Conservation (phyloP, 2,888 invertebrate genomes). For the Hemistola chrysoprasaria region DNA sequence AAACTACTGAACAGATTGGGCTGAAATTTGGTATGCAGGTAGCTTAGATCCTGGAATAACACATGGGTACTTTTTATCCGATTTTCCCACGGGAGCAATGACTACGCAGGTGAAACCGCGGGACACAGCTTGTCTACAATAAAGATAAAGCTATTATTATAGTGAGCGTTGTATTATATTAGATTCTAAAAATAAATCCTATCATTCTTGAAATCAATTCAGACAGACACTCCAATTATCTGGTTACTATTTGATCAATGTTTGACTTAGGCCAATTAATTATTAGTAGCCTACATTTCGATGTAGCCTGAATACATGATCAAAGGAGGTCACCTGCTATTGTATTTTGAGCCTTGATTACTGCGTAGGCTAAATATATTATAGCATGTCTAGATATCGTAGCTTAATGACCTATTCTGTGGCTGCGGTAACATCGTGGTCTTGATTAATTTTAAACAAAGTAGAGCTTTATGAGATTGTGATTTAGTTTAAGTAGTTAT, state of each 20-base stretch:
- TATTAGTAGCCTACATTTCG: conserved; percentile 14
- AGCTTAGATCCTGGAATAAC: too few species aligned
- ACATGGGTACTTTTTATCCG: too few species aligned
- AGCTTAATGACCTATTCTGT: conserved; percentile 15
- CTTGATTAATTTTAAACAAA: conserved; percentile 21
- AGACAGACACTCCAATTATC: conserved; percentile 6
- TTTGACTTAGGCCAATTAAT: conserved; percentile 17
- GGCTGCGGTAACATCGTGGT: conserved; percentile 16
- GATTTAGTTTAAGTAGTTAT: conserved; percentile 13
- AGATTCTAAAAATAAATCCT: too few species aligned
- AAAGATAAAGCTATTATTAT: too few species aligned
- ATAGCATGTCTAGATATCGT: conserved; percentile 5
- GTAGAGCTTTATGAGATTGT: conserved; percentile 6
- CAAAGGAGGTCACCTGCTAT: conserved; percentile 17
- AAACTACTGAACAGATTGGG: too few species aligned
- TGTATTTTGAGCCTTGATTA: conserved; percentile 14
- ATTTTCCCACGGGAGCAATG: too few species aligned
- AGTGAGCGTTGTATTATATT: too few species aligned
- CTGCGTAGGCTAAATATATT: background rate
- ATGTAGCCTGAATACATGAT: conserved; percentile 13
- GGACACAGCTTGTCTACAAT: too few species aligned
- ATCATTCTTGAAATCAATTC: too few species aligned
- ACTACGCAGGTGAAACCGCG: too few species aligned
- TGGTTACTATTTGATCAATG: conserved; percentile 16
- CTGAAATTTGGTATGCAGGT: too few species aligned